Evolutionary conservation across 2,888 invertebrate genomes (phyloP), one percentile per base, ranked within the genome.

Genomic region (Xanthia togata): DNA sequence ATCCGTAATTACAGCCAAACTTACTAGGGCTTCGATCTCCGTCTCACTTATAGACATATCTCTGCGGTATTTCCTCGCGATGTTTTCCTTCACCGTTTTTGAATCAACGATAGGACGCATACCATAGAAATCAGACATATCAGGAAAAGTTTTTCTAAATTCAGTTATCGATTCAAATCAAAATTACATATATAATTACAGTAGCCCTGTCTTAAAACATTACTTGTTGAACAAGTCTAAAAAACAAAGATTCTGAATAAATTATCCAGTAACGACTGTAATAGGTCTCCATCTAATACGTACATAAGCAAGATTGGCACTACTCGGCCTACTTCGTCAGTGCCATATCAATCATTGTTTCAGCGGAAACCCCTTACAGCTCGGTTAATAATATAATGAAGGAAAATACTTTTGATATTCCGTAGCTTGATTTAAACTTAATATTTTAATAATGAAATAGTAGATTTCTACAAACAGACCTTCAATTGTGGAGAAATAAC

Each of bases 281-380:
- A 72, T 20, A 65, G n/a, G 53, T 4, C 67, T 65, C 14, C 41
- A 50, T 63, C 14, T 4, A 35, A 35, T 41, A 50, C 50, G 2
- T 47, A n/a, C 50, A 9, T 47, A n/a, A 31, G 47, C 47, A 23
- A 47, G 38, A 38, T 31, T 23, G 64, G 3, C 23, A 3, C 12
- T 31, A 14, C 55, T 31, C 44, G 53, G 9, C 70, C 41, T 31
- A 41, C 12, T 31, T 70, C 23, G 31, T 20, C 31, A 70, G 12
- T 70, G 72, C 41, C 55, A 31, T 31, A 55, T 44, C n/a, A n/a
- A 44, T 44, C 70, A 9, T 12, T 23, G 17, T 31, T 72, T 55
- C 41, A 55, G 31, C 17, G 41, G 23, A 69, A 14, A 38, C 47
- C 20, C 50, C 53, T 26, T 26, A 26, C 50, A 53, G 20, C 6